Evolutionary conservation across 2,113 vertebrate genomes (phyloP).

Genomic region (Falco punctatus): DNA sequence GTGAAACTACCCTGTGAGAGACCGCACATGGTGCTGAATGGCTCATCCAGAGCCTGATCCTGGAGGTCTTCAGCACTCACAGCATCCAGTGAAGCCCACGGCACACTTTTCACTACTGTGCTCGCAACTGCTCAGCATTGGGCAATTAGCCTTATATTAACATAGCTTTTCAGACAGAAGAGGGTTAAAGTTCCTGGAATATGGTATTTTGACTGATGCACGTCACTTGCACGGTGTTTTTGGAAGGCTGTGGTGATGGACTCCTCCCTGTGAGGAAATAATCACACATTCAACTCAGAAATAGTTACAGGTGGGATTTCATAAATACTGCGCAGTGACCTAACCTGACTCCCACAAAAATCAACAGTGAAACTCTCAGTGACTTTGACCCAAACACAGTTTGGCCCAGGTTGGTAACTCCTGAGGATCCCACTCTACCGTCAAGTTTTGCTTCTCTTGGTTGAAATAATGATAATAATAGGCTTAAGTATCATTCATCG

Average conservation of each 20-base stretch:
- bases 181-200: neutral
- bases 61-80: neutral
- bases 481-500: neutral
- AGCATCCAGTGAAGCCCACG: neutral
- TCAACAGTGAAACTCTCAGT: slow-evolving; percentile 48
- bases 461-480: neutral
- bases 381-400: neutral
- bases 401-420: slow-evolving; percentile 1
- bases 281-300: slow-evolving; percentile 54
- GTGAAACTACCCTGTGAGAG: slow-evolving; percentile 2
- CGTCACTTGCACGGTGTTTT: neutral
- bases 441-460: neutral
- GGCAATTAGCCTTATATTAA: neutral
- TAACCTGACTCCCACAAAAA: slow-evolving; percentile 38
- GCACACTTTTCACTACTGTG: neutral
- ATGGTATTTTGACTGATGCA: neutral
- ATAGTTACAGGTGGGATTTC: slow-evolving; percentile 53
- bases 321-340: slow-evolving; percentile 14
- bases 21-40: neutral
- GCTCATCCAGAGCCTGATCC: slow-evolving; percentile 24
- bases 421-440: slow-evolving; percentile 33
- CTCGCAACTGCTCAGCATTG: neutral
- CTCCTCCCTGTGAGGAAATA: slow-evolving; percentile 55
- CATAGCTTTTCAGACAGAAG: neutral
- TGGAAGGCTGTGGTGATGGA: slow-evolving; percentile 53